Conservation (phyloP, 1,140 invertebrate genomes). For the Drosophila kanapiae region DNA sequence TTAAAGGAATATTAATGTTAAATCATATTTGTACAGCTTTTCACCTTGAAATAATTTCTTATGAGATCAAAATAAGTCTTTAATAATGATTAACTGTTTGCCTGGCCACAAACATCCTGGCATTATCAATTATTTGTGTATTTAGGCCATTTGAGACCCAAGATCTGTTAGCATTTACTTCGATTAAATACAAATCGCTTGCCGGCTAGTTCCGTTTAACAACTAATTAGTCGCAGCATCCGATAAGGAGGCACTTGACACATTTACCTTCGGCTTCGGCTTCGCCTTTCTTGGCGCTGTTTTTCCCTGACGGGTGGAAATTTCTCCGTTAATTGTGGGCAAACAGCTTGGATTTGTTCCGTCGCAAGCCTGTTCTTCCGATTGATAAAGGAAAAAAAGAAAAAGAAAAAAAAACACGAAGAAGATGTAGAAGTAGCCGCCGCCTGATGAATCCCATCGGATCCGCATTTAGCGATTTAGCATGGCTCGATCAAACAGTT, state of each 20-base stretch:
- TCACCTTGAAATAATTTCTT: no score
- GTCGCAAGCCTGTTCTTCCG: constrained; percentile 20
- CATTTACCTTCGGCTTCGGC: constrained; percentile 26
- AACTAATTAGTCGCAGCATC: constrained; percentile 19
- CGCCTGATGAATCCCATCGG: constrained; percentile 19
- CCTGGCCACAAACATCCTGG: background rate
- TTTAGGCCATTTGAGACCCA: background rate
- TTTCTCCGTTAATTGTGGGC: constrained; percentile 40
- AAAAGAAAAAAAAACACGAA: background rate
- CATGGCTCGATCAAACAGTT: constrained; percentile 36
- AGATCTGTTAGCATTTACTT: constrained; percentile 9
- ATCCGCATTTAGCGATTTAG: constrained; percentile 24
- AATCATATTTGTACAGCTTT: no score
- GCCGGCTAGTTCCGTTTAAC: constrained; percentile 37
- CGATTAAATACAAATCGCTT: constrained; percentile 3
- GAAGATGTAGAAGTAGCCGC: background rate
- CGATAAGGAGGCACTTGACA: constrained; percentile 40
- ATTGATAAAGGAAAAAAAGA: constrained; percentile 11
- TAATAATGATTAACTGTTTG: background rate
- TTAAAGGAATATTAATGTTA: no score
- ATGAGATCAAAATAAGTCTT: no score
- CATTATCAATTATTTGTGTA: constrained; percentile 1
- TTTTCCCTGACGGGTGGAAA: background rate
- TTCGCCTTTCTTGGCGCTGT: background rate
- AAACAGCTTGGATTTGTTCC: constrained; percentile 38